Percentiles rank a stretch among this genome's conserved stretches.
Evolutionary conservation across 2,113 vertebrate species (phyloP).

Genomic region (Ivindomyrus marchei): DNA sequence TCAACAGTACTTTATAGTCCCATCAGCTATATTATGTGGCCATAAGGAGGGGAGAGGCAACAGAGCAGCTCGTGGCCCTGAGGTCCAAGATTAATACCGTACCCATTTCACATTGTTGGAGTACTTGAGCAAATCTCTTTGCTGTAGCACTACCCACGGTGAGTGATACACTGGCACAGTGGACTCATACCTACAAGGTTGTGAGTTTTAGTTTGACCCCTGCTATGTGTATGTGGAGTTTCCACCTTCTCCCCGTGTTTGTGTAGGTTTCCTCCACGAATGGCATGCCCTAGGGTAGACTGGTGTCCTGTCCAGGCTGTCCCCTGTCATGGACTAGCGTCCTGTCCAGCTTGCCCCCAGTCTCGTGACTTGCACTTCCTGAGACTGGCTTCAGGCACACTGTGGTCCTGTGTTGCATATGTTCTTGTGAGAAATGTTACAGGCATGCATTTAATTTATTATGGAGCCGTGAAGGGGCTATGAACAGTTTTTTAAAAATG

Average conservation of each 20-base stretch:
- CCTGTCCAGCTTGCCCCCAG: neutral
- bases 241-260: neutral
- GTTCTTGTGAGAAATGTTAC: neutral
- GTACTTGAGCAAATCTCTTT: neutral
- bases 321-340: neutral
- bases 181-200: neutral
- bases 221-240: neutral
- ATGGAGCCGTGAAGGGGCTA: neutral
- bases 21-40: neutral
- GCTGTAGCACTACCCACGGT: neutral
- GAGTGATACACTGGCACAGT: neutral
- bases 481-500: neutral
- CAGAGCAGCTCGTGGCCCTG: neutral
- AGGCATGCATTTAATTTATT: neutral
- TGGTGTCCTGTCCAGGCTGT: neutral
- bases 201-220: neutral
- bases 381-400: neutral
- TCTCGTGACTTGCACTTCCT: neutral
- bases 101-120: neutral
- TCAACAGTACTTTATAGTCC: neutral
- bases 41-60: neutral
- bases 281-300: neutral
- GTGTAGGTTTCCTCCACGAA: neutral
- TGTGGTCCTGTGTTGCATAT: neutral
- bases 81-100: neutral